Base-by-base conservation (phyloP, 2,113 vertebrate genomes). In the Oxyura jamaicensis region DNA sequence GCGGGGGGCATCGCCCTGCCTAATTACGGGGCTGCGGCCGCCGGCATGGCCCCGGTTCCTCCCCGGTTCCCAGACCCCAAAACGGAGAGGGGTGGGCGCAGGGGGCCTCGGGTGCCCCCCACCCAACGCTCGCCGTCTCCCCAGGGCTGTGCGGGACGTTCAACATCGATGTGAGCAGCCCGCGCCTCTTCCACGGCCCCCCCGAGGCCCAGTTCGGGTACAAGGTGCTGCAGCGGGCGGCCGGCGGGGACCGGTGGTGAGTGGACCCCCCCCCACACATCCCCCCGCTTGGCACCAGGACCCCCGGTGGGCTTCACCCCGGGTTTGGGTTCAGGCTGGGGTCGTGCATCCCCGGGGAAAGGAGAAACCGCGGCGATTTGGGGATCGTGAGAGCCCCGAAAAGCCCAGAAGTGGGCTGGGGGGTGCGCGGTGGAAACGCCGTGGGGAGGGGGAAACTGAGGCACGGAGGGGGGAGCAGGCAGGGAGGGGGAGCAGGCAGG, bases 201-300 rank as follows among this genome's bases (percentile, higher is more conserved):
- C 97, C 97, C 1, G 98, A 99, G 14, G 95, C 98, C 18, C 98
- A 99, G 91, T 99, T 99, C 13, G 99, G 99, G 39, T 99, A 99
- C 92, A 98, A 98, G 15, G 98, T 99, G 91, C 97, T 99, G 69
- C 99, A 99, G 84, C 96, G 99, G 66, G 98, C 98, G 42, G 83
- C 84, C 2, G 89, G 94, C 3, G 98, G 98, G 72, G 97, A 98
- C 83, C 98, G 98, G 97, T 98, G 97, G 99, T 99, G 96, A 99
- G 98, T 95, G 58, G n/a, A n/a, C n/a, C n/a, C n/a, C n/a, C n/a
- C n/a, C n/a, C n/a, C n/a, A n/a, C 11, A 7, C 36, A 7, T 9
- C 36, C 19, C 28, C 65, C 65, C 62, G 7, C 23, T 23, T 6
- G 28, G 11, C 16, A 21, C 10, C 41, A 1, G 41, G 46, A 46